Percentiles rank a stretch among this genome's conserved stretches.
Evolutionary conservation across 2,797 vertebrate genomes (phyloP).

Genomic region (Telmatherina bonti): DNA sequence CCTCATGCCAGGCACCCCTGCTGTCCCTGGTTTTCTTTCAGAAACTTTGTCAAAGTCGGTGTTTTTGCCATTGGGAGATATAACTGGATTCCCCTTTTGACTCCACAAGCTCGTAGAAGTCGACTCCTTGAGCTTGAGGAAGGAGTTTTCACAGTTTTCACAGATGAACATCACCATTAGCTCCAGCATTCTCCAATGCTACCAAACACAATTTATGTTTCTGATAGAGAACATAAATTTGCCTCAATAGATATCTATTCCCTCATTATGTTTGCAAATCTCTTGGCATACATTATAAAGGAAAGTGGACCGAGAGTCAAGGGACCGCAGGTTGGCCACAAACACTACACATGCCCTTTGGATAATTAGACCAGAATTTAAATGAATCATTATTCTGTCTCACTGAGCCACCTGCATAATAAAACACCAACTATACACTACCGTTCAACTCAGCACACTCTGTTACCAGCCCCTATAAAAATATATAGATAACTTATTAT

Average conservation of each 20-base stretch:
- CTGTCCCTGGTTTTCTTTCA: constrained; percentile 47
- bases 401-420: constrained; percentile 42
- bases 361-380: constrained; percentile 64
- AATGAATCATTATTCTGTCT: constrained; percentile 59
- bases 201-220: constrained; percentile 11
- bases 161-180: constrained; percentile 14
- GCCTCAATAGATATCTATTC: constrained; percentile 19
- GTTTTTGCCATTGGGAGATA: constrained; percentile 40
- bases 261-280: constrained; percentile 46
- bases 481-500: not conserved
- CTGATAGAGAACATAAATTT: constrained; percentile 18
- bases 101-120: constrained; percentile 14
- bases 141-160: constrained; percentile 4
- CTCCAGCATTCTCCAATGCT: constrained; percentile 11
- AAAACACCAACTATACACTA: constrained; percentile 8
- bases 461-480: not conserved
- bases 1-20: constrained; percentile 49
- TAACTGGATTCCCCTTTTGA: constrained; percentile 37
- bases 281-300: constrained; percentile 38
- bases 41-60: constrained; percentile 45
- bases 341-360: constrained; percentile 53
- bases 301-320: constrained; percentile 55
- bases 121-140: constrained; percentile 15
- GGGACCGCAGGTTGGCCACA: constrained; percentile 55
- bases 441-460: not conserved